Evolutionary conservation across 2,113 vertebrate genomes (phyloP).

Genomic region (Cichladusa arquata): DNA sequence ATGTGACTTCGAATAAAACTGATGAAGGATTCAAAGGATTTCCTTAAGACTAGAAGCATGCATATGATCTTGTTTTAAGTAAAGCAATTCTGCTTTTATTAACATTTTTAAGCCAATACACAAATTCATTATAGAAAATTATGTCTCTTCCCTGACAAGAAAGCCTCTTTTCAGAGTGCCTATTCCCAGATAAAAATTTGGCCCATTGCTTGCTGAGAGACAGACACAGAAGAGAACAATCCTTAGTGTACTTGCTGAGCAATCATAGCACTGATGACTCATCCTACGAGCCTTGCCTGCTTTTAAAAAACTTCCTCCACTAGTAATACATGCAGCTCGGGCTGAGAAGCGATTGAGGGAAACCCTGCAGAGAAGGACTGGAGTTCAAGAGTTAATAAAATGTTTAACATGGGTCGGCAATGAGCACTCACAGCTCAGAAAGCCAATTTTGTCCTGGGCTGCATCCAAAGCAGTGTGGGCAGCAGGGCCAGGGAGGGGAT

Average conservation of each 20-base stretch:
- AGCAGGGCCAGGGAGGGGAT: neutral
- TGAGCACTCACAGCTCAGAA: fast-evolving
- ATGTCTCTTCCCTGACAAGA: neutral
- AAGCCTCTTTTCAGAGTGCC: neutral
- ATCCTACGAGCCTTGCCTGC: neutral
- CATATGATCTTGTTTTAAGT: neutral
- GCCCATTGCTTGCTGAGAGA: neutral
- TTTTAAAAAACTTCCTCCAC: neutral
- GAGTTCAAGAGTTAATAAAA: neutral
- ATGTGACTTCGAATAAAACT: slow-evolving; percentile 17
- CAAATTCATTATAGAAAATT: neutral
- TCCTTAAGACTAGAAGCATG: neutral
- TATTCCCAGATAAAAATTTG: neutral
- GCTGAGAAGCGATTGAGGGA: neutral
- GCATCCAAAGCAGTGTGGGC: fast-evolving
- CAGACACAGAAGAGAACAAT: neutral
- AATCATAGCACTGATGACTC: fast-evolving
- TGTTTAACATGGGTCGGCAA: fast-evolving
- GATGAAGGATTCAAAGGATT: neutral
- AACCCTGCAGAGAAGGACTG: neutral
- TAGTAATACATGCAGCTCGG: neutral
- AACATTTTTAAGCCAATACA: neutral
- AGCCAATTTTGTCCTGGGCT: fast-evolving
- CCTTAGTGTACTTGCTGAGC: neutral
- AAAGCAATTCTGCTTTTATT: neutral